phyloP scores from a whole-genome alignment of 2,113 vertebrate species.

The Sebastes schlegelii region DNA sequence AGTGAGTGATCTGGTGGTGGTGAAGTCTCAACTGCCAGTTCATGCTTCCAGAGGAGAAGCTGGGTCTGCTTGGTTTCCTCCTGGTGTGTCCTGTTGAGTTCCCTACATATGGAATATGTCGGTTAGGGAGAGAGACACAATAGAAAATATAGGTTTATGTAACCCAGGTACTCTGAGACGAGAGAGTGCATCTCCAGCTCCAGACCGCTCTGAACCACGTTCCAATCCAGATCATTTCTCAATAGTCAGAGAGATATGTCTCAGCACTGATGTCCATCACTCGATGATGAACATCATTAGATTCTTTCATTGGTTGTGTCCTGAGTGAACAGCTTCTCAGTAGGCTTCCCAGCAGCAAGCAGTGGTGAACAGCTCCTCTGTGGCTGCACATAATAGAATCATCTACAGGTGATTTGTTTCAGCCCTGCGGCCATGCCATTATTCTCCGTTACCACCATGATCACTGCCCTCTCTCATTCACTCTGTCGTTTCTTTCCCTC shows the following conservation, averaged over 20 bases:
- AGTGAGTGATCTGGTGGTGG: not conserved
- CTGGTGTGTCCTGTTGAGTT: not conserved
- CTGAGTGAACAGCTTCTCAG: constrained; percentile 10
- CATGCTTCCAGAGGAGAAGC: not conserved
- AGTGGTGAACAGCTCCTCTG: constrained; percentile 42
- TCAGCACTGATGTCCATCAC: not conserved
- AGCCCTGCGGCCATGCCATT: constrained; percentile 45
- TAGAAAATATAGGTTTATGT: not conserved
- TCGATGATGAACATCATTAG: constrained; percentile 39
- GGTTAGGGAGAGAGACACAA: not conserved
- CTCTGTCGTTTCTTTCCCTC: not conserved
- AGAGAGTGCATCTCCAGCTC: not conserved
- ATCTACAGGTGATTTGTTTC: constrained; percentile 66
- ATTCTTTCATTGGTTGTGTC: constrained; percentile 29
- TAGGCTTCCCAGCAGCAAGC: constrained; percentile 11
- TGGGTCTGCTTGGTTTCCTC: not conserved
- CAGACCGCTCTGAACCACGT: not conserved
- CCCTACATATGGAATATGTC: not conserved
- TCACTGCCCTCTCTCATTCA: constrained; percentile 39
- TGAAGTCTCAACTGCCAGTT: not conserved
- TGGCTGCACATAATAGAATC: constrained; percentile 55
- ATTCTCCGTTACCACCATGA: constrained; percentile 46
- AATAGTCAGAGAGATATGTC: not conserved
- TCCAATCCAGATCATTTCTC: not conserved
- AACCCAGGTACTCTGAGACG: not conserved